Evolutionary conservation across 1,140 invertebrate genomes (phyloP), one percentile per base, ranked within the genome.

Genomic region (Papilio aristodemus): DNA sequence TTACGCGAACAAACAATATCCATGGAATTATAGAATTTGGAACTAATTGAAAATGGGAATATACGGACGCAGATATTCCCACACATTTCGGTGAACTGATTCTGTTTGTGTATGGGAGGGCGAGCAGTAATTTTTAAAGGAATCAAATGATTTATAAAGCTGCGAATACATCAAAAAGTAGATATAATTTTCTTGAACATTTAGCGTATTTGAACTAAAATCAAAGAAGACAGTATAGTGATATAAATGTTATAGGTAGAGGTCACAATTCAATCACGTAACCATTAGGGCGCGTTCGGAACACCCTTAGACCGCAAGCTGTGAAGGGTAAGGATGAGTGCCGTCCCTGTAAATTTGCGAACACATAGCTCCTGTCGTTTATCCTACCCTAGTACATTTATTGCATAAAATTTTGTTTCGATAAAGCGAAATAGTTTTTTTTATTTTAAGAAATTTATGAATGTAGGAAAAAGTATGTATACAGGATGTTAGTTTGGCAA

Each of bases 321-420:
- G 27, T n/a, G 27, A 17, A 39, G 27, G 59, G 27, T 36, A 62
- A 7, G 17, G 59, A 38, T 62, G 36, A 62, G 32, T 62, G 14
- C 59, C 69, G 22, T 76, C 69, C 74, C 79, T 76, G 80, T 79
- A 69, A 85, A 81, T 83, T 83, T 83, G 78, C 76, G 62, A 78
- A 83, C 71, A 58, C 80, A 71, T 71, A 74, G 60, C 71, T 74
- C 71, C 73, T 77, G 62, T 54, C 64, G 63, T 66, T 70, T 80
- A 84, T 89, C 76, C 68, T 71, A 60, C 43, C 73, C 83, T 86
- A 77, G 83, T 87, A 81, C 74, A 71, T 85, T 83, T 85, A 80
- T 83, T 85, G 84, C 83, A 83, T 68, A 85, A 80, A 75, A 59
- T 62, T 67, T 54, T 37, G 19, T 67, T 17, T 62, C 11, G 27